Base-by-base conservation (phyloP, 2,797 vertebrate species). In the Falco cherrug region DNA sequence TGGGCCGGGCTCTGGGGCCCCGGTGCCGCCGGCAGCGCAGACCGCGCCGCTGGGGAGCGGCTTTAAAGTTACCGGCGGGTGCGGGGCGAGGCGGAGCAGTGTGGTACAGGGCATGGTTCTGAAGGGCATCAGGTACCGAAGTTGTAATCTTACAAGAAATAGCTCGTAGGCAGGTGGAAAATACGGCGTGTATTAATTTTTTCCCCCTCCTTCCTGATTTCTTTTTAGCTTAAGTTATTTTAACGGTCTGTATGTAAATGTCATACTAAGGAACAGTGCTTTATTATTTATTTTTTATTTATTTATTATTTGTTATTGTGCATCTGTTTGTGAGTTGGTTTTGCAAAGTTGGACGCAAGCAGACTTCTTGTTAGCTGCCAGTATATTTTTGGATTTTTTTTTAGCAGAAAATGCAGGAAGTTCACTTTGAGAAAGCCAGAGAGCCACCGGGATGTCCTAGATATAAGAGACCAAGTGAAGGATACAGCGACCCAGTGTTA, bases 61-160 rank as follows among this genome's bases (percentile, higher is more conserved):
- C 65, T 2, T 5, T 1, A 4, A 2, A 33, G 53, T 13, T 17
- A 19, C 10, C 16, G 19, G 43, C 11, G 41, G 16, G 57, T 1
- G 64, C 17, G 43, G 43, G 37, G 22, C 13, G 41, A 50, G 50
- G 56, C 45, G 3, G 61, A 1, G 59, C 0, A 13, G 6, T 10
- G 18, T 14, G 37, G 28, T 8, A 3, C 24, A 3, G 33, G 64
- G 16, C 80, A 14, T 0, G 51, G 14, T 60, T 35, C 51, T 2
- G n/a, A 2, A 13, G 10, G 19, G 64, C 8, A 4, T 5, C 74
- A 4, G 28, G 3, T 6, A 17, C 20, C n/a, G 0, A 2, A 5
- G 15, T 0, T 33, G 48, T 33, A 9, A 43, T 47, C 33, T 50
- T 31, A 45, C 24, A n/a, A 50, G 71, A 33, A 70, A 10, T 11